phyloP scores from a whole-genome alignment of 2,888 invertebrate species.

The Drosophila colorata region DNA sequence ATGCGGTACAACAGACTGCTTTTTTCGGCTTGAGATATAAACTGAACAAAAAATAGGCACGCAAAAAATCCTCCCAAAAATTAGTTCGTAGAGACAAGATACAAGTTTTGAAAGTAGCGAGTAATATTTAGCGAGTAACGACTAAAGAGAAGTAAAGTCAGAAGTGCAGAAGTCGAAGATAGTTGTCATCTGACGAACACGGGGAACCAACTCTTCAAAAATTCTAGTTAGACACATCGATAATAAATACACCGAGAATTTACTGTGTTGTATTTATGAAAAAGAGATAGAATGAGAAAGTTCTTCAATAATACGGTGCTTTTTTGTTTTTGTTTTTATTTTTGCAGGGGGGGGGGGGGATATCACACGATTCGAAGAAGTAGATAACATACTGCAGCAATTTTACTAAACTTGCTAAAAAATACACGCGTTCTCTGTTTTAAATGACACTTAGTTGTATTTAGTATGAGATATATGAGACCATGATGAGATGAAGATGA shows the following conservation, averaged over 20 bases:
- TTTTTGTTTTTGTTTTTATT: no score
- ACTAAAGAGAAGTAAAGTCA: slow-evolving; percentile 20
- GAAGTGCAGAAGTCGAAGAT: slow-evolving; percentile 24
- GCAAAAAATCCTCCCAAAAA: slow-evolving; percentile 13
- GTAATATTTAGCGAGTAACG: slow-evolving; percentile 21
- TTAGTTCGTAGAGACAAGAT: slow-evolving; percentile 9
- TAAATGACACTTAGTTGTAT: slow-evolving; percentile 31
- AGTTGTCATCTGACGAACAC: slow-evolving; percentile 28
- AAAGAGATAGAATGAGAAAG: slow-evolving; percentile 18
- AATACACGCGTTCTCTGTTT: slow-evolving; percentile 58
- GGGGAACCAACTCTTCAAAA: slow-evolving; percentile 32
- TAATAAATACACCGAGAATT: slow-evolving; percentile 47
- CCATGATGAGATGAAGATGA: slow-evolving; percentile 9
- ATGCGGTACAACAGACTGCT: slow-evolving; percentile 23
- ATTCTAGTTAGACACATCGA: slow-evolving; percentile 38
- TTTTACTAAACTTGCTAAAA: slow-evolving; percentile 59
- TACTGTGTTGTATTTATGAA: slow-evolving; percentile 13
- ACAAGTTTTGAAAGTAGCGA: slow-evolving; percentile 6
- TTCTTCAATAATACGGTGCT: slow-evolving; percentile 48
- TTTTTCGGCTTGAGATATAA: slow-evolving; percentile 6
- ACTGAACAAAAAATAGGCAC: slow-evolving; percentile 20
- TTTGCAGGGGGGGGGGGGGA: slow-evolving; percentile 6
- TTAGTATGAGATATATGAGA: slow-evolving; percentile 25
- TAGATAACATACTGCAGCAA: slow-evolving; percentile 19
- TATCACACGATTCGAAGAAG: slow-evolving; percentile 41